These are phyloP conservation scores for Choristoneura rosaceana DNA, from an alignment of 2,888 invertebrate species.

Conservation along the genomic window DNA sequence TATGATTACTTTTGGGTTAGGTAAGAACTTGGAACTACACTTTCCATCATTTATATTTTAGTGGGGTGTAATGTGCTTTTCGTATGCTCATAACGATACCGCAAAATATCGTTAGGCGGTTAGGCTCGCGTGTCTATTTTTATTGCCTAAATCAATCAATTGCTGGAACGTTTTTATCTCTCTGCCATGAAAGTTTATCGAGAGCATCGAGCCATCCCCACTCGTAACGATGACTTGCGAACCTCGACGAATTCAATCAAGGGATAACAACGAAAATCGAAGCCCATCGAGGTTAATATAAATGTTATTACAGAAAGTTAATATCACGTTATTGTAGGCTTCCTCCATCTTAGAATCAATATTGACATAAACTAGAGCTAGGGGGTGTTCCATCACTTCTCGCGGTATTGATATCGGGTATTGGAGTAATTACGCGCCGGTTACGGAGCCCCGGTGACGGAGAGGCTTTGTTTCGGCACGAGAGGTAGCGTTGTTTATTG, in stretches of 20 bases:
- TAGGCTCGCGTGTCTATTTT: constrained; percentile 20
- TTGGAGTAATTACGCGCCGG: constrained; percentile 60
- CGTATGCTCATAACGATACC: constrained; percentile 8
- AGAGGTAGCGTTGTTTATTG: constrained; percentile 57
- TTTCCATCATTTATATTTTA: no score
- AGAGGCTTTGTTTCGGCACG: constrained; percentile 48
- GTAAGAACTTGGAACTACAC: no score
- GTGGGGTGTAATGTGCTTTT: background rate
- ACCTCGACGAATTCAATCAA: constrained; percentile 26
- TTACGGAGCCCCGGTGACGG: constrained; percentile 41
- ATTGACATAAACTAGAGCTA: constrained; percentile 14
- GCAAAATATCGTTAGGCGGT: constrained; percentile 14
- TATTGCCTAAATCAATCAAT: constrained; percentile 39
- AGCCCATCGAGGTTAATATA: constrained; percentile 18
- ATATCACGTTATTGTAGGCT: constrained; percentile 24
- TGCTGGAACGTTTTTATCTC: constrained; percentile 37
- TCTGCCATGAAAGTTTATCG: constrained; percentile 37
- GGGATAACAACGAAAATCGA: constrained; percentile 17
- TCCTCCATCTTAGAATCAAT: constrained; percentile 18
- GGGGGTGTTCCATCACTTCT: constrained; percentile 10
- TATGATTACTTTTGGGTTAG: no score
- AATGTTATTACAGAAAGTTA: constrained; percentile 25
- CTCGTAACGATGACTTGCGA: constrained; percentile 23
- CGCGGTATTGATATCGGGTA: constrained; percentile 44
- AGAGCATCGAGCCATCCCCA: constrained; percentile 7